Evolutionary conservation across 2,113 vertebrate species (phyloP).

Genomic region (Ceyx cyanopectus): DNA sequence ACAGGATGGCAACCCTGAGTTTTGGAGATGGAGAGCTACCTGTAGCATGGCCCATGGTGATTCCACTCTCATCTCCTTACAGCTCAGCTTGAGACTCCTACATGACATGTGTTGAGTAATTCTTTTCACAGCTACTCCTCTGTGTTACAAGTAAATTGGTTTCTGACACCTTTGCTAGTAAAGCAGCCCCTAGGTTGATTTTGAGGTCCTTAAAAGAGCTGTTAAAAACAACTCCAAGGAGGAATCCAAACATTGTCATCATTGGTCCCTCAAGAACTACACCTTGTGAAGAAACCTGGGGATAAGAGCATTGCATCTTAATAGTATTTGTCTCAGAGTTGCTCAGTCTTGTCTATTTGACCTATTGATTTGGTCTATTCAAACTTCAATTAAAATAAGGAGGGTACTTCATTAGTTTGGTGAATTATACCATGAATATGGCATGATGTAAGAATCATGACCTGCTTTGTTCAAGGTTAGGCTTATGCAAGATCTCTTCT

Average conservation of each 20-base stretch:
- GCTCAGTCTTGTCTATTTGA: neutral
- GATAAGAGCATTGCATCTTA: neutral
- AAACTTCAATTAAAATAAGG: neutral
- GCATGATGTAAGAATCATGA: neutral
- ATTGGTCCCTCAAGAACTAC: neutral
- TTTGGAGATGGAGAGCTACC: neutral
- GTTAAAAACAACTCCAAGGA: neutral
- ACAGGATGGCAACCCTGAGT: neutral
- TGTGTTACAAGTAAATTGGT: conserved; percentile 6
- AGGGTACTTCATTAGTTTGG: neutral
- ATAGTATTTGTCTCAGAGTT: neutral
- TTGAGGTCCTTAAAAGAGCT: neutral
- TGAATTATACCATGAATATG: neutral
- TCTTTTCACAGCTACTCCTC: neutral
- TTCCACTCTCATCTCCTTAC: neutral
- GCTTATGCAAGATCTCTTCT: neutral
- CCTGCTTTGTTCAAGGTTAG: neutral
- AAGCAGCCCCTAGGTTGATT: neutral
- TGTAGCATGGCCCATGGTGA: neutral
- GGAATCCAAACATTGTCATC: neutral
- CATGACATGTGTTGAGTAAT: neutral
- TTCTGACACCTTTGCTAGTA: conserved; percentile 3
- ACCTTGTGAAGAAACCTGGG: neutral
- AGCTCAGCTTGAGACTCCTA: neutral
- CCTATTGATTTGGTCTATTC: neutral